These are phyloP conservation scores for Tylochromis polylepis DNA, from an alignment of 2,113 vertebrate species.

Conservation along the genomic window DNA sequence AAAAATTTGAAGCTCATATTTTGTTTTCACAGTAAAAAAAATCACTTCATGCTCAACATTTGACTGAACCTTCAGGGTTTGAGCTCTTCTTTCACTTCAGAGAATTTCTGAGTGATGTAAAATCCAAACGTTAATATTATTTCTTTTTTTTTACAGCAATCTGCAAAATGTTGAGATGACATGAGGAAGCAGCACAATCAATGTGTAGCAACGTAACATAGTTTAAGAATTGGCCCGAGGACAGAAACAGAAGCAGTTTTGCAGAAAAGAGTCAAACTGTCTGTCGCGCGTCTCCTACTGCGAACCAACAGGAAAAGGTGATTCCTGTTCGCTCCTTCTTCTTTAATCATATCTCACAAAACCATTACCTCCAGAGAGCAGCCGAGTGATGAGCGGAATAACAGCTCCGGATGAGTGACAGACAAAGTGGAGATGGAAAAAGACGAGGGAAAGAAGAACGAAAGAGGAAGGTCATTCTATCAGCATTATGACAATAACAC, in stretches of 20 bases:
- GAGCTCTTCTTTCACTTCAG: neutral
- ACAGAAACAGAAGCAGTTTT: neutral
- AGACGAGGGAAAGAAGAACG: slow-evolving; percentile 14
- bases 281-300: neutral
- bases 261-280: neutral
- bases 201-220: neutral
- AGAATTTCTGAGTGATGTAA: neutral
- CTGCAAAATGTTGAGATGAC: neutral
- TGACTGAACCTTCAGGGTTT: neutral
- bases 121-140: neutral
- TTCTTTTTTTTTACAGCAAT: neutral
- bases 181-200: neutral
- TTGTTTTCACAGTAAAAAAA: neutral
- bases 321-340: slow-evolving; percentile 8
- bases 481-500: slow-evolving; percentile 2
- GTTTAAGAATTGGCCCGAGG: neutral
- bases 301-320: slow-evolving; percentile 8
- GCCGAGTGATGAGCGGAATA: slow-evolving; percentile 12
- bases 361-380: slow-evolving; percentile 43
- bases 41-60: neutral
- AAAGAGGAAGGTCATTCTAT: slow-evolving; percentile 52
- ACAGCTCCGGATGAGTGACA: slow-evolving; percentile 50
- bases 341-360: slow-evolving; percentile 54
- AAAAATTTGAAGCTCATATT: neutral
- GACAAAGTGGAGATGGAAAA: slow-evolving; percentile 37